Conservation (phyloP, 2,888 invertebrate genomes). For the Arrhopalites spinosus region DNA sequence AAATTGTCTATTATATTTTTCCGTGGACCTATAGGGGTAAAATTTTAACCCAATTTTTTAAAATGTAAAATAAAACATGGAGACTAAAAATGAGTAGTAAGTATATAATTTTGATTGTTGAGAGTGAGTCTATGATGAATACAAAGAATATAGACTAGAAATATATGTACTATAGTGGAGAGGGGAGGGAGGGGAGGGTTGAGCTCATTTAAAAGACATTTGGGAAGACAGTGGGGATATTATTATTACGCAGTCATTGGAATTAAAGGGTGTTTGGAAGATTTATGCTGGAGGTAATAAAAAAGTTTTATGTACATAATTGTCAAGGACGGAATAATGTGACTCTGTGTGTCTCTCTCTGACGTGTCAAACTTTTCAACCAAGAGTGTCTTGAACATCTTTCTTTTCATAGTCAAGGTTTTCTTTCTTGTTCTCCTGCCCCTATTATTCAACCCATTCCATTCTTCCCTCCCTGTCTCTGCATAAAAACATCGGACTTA, state of each 20-base stretch:
- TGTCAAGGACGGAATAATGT: neutral
- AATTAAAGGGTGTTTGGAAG: neutral
- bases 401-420: constrained; percentile 16
- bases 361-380: neutral
- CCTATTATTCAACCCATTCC: neutral
- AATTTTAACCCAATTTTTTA: too few species aligned
- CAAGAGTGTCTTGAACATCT: neutral
- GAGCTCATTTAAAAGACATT: neutral
- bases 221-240: neutral
- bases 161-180: too few species aligned
- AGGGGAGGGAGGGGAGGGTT: neutral
- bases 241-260: neutral
- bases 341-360: too few species aligned
- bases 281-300: constrained; percentile 1
- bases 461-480: neutral
- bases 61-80: too few species aligned
- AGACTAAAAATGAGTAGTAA: too few species aligned
- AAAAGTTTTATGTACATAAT: neutral
- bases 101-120: too few species aligned
- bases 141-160: too few species aligned
- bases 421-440: neutral
- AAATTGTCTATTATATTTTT: too few species aligned
- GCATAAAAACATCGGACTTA: neutral
- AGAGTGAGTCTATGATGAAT: too few species aligned
- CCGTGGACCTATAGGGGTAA: too few species aligned